Base-by-base conservation (phyloP, 2,888 invertebrate species). In the Xestoiulus laeticollis region DNA sequence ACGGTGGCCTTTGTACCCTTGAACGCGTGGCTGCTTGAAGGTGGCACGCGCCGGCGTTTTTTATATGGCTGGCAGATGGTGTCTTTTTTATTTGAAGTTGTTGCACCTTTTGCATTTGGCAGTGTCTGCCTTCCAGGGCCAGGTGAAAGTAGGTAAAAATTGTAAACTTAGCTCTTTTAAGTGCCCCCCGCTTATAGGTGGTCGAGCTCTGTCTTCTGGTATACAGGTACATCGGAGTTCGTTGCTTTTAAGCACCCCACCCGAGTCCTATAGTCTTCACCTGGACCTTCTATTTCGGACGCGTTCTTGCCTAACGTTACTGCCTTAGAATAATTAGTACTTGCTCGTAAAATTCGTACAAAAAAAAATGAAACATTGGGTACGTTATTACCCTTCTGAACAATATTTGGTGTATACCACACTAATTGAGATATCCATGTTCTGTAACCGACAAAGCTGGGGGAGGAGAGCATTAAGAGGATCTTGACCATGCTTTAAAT, bases 1-100 rank as follows among this genome's bases (percentile, higher is more conserved):
- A 59, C n/a, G n/a, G 59, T 59, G 59, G 59, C 59, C 59, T 59
- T 59, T 59, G 59, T 59, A 59, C 59, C 59, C 59, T 59, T 59
- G 59, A n/a, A 59, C 59, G 59, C 59, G 59, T 59, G 59, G 59
- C 59, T 59, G 59, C 16, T 59, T 59, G 59, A 59, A 59, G 59
- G 59, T 59, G 59, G 59, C 59, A 59, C 59, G 59, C 59, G 59
- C 59, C 59, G n/a, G 59, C 59, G n/a, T 59, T 59, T 14, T 59
- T 59, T 59, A 59, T n/a, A 59, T 59, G 59, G 59, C 59, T n/a
- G 59, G 59, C 59, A 59, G 59, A 59, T 59, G 59, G 59, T n/a
- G 59, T 59, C 19, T 59, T 59, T 59, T 59, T 59, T 59, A 59
- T 59, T 59, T 59, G 5, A 19, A 59, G 59, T 59, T n/a, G 59